Evolutionary conservation across 2,888 invertebrate species (phyloP), one percentile per base, ranked within the genome.

Genomic region (Noctua janthe): DNA sequence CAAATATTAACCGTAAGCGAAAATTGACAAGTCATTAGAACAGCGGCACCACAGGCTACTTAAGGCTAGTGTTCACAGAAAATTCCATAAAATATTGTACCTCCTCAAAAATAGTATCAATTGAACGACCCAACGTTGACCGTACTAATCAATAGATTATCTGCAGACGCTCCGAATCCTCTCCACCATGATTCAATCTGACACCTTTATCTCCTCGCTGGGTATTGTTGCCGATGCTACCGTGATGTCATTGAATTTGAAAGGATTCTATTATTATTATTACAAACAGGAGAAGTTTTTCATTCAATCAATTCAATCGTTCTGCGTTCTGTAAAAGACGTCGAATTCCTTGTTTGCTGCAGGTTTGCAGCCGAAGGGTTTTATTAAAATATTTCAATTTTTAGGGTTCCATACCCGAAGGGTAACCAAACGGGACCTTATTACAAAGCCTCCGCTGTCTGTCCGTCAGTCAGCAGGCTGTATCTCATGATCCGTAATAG

Each of bases 201-300:
- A 85, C 71, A 85, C 71, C 71, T 84, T 62, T 76, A 76, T 72
- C 74, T 84, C 20, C 35, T 76, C 43, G 23, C 62, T n/a, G 66
- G 64, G 13, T 84, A 80, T 85, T 74, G 71, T 69, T 66, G 43
- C 43, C 20, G 56, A 71, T 39, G 64, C 43, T 54, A 35, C 80
- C 11, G 54, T 66, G 15, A 56, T 23, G 56, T 7, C 43, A 79
- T 75, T 78, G 74, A 79, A 75, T 84, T 72, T 67, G 29, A 62
- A 67, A 72, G 43, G 67, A 72, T 70, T 74, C 1, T 43, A 1
- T 64, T 64, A 43, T 73, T 74, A 59, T 39, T 73, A 35, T 51
- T 64, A 76, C 2, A 51, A 59, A 66, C 23, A 39, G 8, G 62
- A 54, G 35, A 71, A 49, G 23, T 17, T 56, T 74, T 71, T 71